These are phyloP conservation scores for Limonius californicus DNA, from an alignment of 1,140 invertebrate genomes.

Conservation along the genomic window DNA sequence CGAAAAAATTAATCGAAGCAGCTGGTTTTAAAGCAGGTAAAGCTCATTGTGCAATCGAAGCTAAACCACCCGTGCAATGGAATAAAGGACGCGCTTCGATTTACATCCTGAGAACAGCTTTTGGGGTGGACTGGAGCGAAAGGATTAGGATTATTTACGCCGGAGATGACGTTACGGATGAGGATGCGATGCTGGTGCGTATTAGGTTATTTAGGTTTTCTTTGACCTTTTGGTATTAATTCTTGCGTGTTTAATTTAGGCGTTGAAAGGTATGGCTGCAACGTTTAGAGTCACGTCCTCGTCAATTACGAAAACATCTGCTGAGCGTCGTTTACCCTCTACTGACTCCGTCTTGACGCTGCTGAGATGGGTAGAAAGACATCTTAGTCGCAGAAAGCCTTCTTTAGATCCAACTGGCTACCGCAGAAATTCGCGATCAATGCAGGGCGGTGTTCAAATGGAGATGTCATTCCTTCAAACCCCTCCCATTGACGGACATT, in stretches of 20 bases:
- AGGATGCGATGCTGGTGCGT: slow-evolving; percentile 84
- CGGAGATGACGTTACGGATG: slow-evolving; percentile 86
- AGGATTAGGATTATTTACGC: slow-evolving; percentile 86
- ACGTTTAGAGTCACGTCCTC: slow-evolving; percentile 85
- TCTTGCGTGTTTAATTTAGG: slow-evolving; percentile 49
- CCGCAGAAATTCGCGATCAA: slow-evolving; percentile 56
- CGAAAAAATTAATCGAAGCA: slow-evolving; percentile 66
- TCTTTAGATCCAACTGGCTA: slow-evolving; percentile 50
- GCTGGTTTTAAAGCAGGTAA: slow-evolving; percentile 72
- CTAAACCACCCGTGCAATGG: slow-evolving; percentile 85
- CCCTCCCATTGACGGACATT: background rate
- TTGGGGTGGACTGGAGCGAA: slow-evolving; percentile 88
- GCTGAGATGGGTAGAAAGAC: slow-evolving; percentile 84
- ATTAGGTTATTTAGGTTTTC: no score
- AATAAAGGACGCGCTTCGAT: slow-evolving; percentile 88
- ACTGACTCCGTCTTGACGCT: slow-evolving; percentile 85
- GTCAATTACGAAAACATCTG: slow-evolving; percentile 79
- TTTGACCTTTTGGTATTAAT: background rate
- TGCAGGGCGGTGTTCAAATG: slow-evolving; percentile 62
- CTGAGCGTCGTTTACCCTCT: slow-evolving; percentile 77
- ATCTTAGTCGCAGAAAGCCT: slow-evolving; percentile 72
- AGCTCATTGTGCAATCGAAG: slow-evolving; percentile 82
- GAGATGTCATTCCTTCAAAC: slow-evolving; percentile 60
- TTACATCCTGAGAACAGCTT: slow-evolving; percentile 83
- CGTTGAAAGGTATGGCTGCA: slow-evolving; percentile 83